Percentiles rank a stretch among this genome's conserved stretches.
phyloP scores from a whole-genome alignment of 2,888 invertebrate genomes.

The Eumacrocentrus americanus region DNA sequence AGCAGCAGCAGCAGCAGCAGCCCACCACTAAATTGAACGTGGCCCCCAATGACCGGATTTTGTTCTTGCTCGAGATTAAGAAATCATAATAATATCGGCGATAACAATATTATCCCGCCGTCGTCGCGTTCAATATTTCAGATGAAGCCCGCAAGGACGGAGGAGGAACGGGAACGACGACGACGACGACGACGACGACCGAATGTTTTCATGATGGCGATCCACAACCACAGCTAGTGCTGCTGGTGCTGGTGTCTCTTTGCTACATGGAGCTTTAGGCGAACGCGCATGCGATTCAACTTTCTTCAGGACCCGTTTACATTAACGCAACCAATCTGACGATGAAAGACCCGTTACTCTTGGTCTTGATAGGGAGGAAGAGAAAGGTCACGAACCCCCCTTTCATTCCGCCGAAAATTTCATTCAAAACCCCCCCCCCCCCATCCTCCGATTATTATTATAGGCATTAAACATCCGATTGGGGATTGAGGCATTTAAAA shows the following conservation, averaged over 20 bases:
- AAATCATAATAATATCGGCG: neutral
- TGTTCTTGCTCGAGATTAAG: neutral
- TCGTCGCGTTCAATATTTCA: conserved; percentile 26
- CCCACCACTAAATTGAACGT: conserved; percentile 13
- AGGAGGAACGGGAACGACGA: conserved; percentile 45
- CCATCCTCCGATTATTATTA: too few species aligned
- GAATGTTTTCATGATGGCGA: conserved; percentile 56
- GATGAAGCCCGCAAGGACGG: conserved; percentile 44
- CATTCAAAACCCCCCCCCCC: too few species aligned
- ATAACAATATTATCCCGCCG: conserved; percentile 1
- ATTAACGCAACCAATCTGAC: too few species aligned
- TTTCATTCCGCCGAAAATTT: too few species aligned
- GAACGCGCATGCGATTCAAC: neutral
- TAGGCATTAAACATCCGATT: too few species aligned
- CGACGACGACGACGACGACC: conserved; percentile 37
- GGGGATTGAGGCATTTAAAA: too few species aligned
- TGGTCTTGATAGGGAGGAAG: too few species aligned
- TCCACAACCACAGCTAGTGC: conserved; percentile 30
- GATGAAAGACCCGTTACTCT: too few species aligned
- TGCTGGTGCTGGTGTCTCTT: conserved; percentile 24
- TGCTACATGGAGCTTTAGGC: conserved; percentile 1
- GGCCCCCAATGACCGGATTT: neutral
- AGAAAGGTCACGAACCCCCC: neutral
- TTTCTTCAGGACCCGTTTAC: neutral
- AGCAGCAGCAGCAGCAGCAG: too few species aligned